Evolutionary conservation across 2,113 vertebrate genomes (phyloP), one percentile per base, ranked within the genome.

Genomic region (Garra rufa): DNA sequence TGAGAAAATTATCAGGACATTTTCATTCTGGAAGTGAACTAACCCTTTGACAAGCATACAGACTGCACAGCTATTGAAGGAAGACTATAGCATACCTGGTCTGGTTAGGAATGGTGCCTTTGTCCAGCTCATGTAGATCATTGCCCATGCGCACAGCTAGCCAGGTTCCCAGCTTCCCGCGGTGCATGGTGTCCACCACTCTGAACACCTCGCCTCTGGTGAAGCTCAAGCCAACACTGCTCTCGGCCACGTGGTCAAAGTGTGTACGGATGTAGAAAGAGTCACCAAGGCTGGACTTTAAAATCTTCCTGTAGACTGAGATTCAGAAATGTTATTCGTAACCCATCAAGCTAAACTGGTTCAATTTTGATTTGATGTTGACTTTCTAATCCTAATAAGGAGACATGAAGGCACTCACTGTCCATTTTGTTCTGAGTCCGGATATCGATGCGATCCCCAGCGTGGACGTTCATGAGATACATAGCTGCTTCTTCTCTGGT

Each of bases 201-300:
- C 97, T 95, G 94, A 99, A 99, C 87, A 99, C 92, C 0, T 99
- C 97, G 0, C 98, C 98, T 0, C 98, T 94, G 17, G 93, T 93
- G 38, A 99, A 99, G 92, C 93, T 95, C 90, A 99, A 92, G 30
- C 95, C 95, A 0, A 92, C 92, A 0, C 92, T 94, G 0, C 89
- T 86, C 0, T 97, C 96, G 0, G 95, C 92, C 86, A 98, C 96
- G 0, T 97, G 95, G 88, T 99, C 97, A 63, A 97, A 99, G 91
- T 99, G 98, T 0, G 96, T 96, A 48, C 98, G 97, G 89, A 99
- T 93, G 88, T 97, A 98, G 91, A 99, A 99, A 0, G 97, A 99
- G 88, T 99, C 98, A 0, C 96, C 96, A 84, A 97, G 85, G 0
- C 93, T 95, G 43, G 97, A 98, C 6, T 95, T 95, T 19, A 96